A percentile compares a stretch with the other conserved stretches of the same genome.
Conservation (phyloP, 2,888 invertebrate genomes). For the Anthophora plumipes region DNA sequence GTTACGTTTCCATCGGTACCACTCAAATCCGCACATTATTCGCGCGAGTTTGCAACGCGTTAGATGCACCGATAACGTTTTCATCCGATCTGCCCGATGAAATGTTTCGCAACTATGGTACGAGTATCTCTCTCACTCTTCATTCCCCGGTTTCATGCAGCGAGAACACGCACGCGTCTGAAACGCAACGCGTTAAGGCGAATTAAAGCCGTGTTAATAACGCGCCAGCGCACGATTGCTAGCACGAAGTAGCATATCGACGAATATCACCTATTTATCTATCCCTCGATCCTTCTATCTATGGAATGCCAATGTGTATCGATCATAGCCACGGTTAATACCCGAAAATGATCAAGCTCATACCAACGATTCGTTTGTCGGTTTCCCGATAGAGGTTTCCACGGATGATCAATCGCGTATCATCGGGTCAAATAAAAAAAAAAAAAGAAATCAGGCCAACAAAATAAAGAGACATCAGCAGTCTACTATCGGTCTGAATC, state of each 20-base stretch:
- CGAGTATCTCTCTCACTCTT: not conserved
- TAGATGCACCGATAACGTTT: constrained; percentile 13
- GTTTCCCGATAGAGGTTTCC: not conserved
- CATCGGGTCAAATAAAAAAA: constrained; percentile 36
- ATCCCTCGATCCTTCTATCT: too few relatives aligned
- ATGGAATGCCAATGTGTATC: not conserved
- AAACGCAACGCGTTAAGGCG: constrained; percentile 16
- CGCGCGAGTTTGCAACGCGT: constrained; percentile 12
- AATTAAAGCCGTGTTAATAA: constrained; percentile 30
- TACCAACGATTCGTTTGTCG: not conserved
- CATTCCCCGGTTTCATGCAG: not conserved
- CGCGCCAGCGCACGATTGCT: not conserved
- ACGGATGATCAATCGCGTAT: constrained; percentile 6
- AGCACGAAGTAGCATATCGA: not conserved
- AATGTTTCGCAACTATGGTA: constrained; percentile 19
- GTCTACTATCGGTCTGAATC: constrained; percentile 6
- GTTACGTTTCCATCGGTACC: constrained; percentile 23
- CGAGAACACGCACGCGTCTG: constrained; percentile 8
- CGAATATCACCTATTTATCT: not conserved
- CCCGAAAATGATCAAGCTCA: not conserved
- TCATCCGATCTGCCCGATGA: constrained; percentile 7
- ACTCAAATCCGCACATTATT: constrained; percentile 36
- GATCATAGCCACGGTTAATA: not conserved
- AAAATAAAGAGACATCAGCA: constrained; percentile 15
- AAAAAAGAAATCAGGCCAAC: not conserved